Base-by-base conservation (phyloP, 1,140 invertebrate genomes). In the Trachymyrmex septentrionalis region DNA sequence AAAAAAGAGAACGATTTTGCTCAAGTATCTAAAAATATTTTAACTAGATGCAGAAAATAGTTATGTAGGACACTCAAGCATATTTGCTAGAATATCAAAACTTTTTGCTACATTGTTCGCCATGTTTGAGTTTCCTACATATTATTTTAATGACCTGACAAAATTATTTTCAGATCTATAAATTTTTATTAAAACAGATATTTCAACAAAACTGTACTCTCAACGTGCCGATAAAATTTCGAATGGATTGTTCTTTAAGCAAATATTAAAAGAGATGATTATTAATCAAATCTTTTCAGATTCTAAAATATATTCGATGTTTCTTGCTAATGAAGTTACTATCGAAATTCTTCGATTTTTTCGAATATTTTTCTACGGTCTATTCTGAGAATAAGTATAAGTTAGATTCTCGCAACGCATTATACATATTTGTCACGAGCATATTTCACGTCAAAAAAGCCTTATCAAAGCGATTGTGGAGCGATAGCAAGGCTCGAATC, bases 401-500 rank as follows among this genome's bases (percentile, higher is more conserved):
- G 64, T 30, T 69, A 48, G n/a, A 3, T 66, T 53, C 50, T 85
- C 19, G 48, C 73, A 27, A 63, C 44, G 6, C 38, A 16, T 64
- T 66, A 27, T 27, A 82, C 38, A 34, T 71, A 63, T 61, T 86
- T 86, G 55, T 61, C 34, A 44, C 44, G n/a, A 71, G 34, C 1
- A 55, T 48, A 16, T 67, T 14, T 66, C n/a, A 30, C 57, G 16
- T 80, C 14, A 67, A 80, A 24, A 38, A 81, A 48, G 7, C 7
- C 30, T 87, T 90, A 87, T 87, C 86, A 67, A 5, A 38, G n/a
- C 6, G 59, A 87, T 87, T 72, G 66, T 50, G 16, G 34, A 12
- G 21, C 16, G 44, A 55, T 87, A 90, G 64, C 67, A 34, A 63
- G 5, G 6, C 34, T 5, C 59, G 57, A 76, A 80, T 90, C 86